These are phyloP conservation scores for Gasterosteus nipponicus DNA, from an alignment of 2,113 vertebrate species.

Conservation along the genomic window DNA sequence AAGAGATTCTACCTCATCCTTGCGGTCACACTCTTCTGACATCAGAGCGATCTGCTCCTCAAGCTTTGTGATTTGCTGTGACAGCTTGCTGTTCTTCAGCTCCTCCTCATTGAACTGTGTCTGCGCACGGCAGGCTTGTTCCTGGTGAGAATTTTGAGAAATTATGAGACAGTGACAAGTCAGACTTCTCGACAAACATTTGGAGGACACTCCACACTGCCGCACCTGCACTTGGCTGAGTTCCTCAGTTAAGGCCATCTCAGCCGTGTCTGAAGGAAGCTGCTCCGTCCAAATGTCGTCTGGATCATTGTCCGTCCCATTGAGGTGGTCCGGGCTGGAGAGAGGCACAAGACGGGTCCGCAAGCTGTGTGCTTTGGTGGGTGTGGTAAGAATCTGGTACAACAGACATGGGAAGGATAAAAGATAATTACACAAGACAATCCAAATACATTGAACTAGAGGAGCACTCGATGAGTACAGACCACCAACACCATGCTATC, in stretches of 20 bases:
- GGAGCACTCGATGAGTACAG: not conserved
- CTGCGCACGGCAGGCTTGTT: slow-evolving; percentile 85
- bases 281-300: slow-evolving; percentile 86
- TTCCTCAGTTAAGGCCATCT: slow-evolving; percentile 91
- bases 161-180: not conserved
- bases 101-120: slow-evolving; percentile 88
- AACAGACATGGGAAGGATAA: slow-evolving; percentile 5
- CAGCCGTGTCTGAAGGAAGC: slow-evolving; percentile 87
- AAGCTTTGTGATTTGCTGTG: slow-evolving; percentile 88
- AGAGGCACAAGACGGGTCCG: slow-evolving; percentile 82
- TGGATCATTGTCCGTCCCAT: slow-evolving; percentile 33
- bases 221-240: slow-evolving; percentile 88
- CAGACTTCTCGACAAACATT: not conserved
- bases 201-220: not conserved
- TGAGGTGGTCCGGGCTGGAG: slow-evolving; percentile 85
- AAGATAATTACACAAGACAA: not conserved
- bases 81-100: slow-evolving; percentile 86
- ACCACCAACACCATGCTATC: not conserved
- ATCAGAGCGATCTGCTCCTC: slow-evolving; percentile 87
- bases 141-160: slow-evolving; percentile 75
- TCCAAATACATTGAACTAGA: not conserved
- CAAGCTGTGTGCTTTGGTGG: slow-evolving; percentile 89
- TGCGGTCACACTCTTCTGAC: slow-evolving; percentile 77
- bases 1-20: slow-evolving; percentile 68
- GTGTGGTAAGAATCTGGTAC: slow-evolving; percentile 90